Evolutionary conservation across 2,888 invertebrate genomes (phyloP).

Genomic region (Acleris holmiana): DNA sequence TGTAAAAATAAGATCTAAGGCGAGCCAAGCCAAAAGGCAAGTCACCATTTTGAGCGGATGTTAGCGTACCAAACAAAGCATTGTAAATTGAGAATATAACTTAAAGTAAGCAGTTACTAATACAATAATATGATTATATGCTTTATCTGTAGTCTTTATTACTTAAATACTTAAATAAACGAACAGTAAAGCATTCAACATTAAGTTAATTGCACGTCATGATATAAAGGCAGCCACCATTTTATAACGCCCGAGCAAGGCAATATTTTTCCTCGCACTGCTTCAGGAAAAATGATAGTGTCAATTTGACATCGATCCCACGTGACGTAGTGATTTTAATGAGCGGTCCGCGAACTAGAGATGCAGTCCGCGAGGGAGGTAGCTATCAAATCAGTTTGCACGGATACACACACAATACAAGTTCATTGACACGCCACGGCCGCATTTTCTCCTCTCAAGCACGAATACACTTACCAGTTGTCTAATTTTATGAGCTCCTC

Average conservation of each 20-base stretch:
- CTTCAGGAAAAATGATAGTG: slow-evolving; percentile 83
- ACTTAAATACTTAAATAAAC: slow-evolving; percentile 53
- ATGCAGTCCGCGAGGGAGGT: slow-evolving; percentile 87
- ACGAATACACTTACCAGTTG: slow-evolving; percentile 92
- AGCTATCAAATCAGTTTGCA: slow-evolving; percentile 86
- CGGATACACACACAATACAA: slow-evolving; percentile 85
- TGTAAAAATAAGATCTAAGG: slow-evolving; percentile 36
- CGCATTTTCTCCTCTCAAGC: slow-evolving; percentile 84
- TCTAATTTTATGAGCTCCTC: slow-evolving; percentile 97
- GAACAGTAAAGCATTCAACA: slow-evolving; percentile 52
- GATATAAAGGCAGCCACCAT: slow-evolving; percentile 81
- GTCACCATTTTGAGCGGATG: slow-evolving; percentile 88
- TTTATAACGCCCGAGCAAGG: slow-evolving; percentile 83
- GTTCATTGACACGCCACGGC: slow-evolving; percentile 86
- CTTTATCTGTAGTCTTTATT: slow-evolving; percentile 55
- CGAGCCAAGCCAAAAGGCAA: slow-evolving; percentile 66
- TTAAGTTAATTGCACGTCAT: slow-evolving; percentile 66
- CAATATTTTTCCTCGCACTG: slow-evolving; percentile 82
- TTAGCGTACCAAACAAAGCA: slow-evolving; percentile 78
- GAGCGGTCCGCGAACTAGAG: slow-evolving; percentile 86
- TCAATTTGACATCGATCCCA: slow-evolving; percentile 89
- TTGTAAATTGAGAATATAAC: slow-evolving; percentile 50
- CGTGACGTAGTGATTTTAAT: slow-evolving; percentile 89
- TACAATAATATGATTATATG: slow-evolving; percentile 55
- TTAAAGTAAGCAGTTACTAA: slow-evolving; percentile 49